These are phyloP conservation scores for Endotricha flammealis DNA, from an alignment of 2,888 invertebrate species.

Conservation along the genomic window DNA sequence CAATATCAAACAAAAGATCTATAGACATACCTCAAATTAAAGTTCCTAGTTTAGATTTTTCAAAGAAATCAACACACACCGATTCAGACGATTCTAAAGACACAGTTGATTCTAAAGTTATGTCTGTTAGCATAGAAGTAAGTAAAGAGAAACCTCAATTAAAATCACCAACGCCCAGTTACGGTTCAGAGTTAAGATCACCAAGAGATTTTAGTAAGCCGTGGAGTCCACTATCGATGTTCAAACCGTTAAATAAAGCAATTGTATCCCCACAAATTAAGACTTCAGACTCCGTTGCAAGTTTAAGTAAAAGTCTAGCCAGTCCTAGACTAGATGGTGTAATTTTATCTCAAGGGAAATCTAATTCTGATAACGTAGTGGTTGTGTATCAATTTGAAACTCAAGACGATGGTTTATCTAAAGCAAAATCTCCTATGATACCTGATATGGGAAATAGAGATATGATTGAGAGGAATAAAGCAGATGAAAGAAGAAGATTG, in stretches of 20 bases:
- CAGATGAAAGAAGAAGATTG: conserved; percentile 58
- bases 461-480: conserved; percentile 61
- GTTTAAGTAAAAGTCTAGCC: conserved; percentile 45
- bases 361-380: conserved; percentile 62
- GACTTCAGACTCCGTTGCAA: conserved; percentile 52
- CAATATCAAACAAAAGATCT: conserved; percentile 33
- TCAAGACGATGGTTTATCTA: conserved; percentile 46
- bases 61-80: conserved; percentile 40
- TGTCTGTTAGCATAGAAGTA: conserved; percentile 33
- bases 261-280: conserved; percentile 43
- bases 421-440: conserved; percentile 54
- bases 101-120: conserved; percentile 41
- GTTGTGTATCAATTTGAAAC: conserved; percentile 69
- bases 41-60: conserved; percentile 59
- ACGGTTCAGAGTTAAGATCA: conserved; percentile 47
- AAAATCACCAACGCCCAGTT: conserved; percentile 55
- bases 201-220: conserved; percentile 55
- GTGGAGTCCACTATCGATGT: conserved; percentile 59
- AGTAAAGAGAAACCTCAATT: conserved; percentile 42
- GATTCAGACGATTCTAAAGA: conserved; percentile 57
- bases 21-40: conserved; percentile 57
- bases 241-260: conserved; percentile 51
- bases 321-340: conserved; percentile 67
- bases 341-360: conserved; percentile 67
- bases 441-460: conserved; percentile 61